Conservation (phyloP, 2,888 invertebrate species). For the Plebejus melissa region DNA sequence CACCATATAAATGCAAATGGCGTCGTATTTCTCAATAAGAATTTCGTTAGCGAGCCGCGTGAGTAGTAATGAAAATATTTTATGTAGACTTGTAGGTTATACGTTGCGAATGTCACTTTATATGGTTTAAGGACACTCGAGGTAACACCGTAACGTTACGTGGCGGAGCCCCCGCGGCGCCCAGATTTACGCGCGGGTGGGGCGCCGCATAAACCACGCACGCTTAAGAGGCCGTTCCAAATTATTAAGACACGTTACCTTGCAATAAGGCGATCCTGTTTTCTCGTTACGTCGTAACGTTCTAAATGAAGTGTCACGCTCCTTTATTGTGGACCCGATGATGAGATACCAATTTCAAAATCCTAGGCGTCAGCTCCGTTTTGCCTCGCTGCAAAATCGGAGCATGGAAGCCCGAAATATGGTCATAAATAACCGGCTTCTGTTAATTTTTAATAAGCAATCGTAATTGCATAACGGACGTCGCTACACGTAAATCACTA, state of each 20-base stretch:
- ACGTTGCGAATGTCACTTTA: constrained; percentile 29
- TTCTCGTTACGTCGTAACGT: constrained; percentile 20
- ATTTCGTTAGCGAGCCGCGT: constrained; percentile 1
- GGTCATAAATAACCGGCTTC: constrained; percentile 33
- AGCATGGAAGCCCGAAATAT: constrained; percentile 22
- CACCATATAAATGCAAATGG: constrained; percentile 15
- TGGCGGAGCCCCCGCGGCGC: constrained; percentile 44
- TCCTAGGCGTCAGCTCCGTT: neutral
- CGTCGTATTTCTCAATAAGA: constrained; percentile 14
- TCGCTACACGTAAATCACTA: constrained; percentile 66
- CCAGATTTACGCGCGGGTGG: constrained; percentile 48
- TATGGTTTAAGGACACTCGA: constrained; percentile 33
- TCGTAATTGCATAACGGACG: constrained; percentile 71
- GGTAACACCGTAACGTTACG: constrained; percentile 40
- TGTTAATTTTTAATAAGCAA: constrained; percentile 73
- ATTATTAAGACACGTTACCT: constrained; percentile 30
- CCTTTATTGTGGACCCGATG: neutral
- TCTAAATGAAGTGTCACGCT: constrained; percentile 1
- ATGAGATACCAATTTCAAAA: neutral
- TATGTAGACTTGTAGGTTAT: constrained; percentile 20
- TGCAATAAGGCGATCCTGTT: constrained; percentile 26
- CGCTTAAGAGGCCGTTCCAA: constrained; percentile 34
- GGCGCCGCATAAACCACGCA: constrained; percentile 39
- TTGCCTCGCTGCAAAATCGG: neutral
- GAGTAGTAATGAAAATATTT: constrained; percentile 19